phyloP scores from a whole-genome alignment of 2,113 vertebrate species.

The Brachyhypopomus occidentalis region DNA sequence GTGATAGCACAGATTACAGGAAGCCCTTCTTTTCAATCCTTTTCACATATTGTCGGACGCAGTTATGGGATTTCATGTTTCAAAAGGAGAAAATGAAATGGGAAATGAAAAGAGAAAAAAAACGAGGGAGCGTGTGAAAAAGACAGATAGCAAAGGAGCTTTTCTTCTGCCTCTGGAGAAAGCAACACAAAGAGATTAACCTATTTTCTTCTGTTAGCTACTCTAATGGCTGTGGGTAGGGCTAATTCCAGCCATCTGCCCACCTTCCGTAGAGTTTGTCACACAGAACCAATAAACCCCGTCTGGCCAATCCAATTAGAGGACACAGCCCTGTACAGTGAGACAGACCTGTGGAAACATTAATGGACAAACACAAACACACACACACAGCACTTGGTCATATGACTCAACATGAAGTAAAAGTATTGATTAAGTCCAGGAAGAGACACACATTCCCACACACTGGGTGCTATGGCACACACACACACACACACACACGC shows the following conservation, averaged over 20 bases:
- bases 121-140: not conserved
- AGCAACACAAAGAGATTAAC: conserved; percentile 48
- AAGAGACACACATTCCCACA: conserved; percentile 26
- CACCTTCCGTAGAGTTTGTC: conserved; percentile 56
- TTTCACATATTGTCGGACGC: not conserved
- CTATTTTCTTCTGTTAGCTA: conserved; percentile 50
- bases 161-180: conserved; percentile 24
- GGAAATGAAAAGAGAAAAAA: conserved; percentile 20
- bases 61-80: conserved; percentile 9
- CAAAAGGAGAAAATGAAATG: conserved; percentile 17
- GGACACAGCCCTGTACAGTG: conserved; percentile 37
- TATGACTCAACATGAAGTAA: conserved; percentile 39
- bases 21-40: not conserved
- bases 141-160: not conserved
- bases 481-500: conserved; percentile 40
- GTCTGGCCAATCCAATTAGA: conserved; percentile 38
- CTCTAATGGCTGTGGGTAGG: conserved; percentile 50
- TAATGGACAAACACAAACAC: conserved; percentile 9
- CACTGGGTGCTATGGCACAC: conserved; percentile 27
- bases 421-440: conserved; percentile 8
- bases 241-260: conserved; percentile 58
- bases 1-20: conserved; percentile 4
- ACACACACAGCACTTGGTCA: conserved; percentile 42
- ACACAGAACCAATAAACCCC: conserved; percentile 62
- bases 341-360: conserved; percentile 12